These are phyloP conservation scores for Blastobasis lacticolella DNA, from an alignment of 2,888 invertebrate species.

Conservation along the genomic window DNA sequence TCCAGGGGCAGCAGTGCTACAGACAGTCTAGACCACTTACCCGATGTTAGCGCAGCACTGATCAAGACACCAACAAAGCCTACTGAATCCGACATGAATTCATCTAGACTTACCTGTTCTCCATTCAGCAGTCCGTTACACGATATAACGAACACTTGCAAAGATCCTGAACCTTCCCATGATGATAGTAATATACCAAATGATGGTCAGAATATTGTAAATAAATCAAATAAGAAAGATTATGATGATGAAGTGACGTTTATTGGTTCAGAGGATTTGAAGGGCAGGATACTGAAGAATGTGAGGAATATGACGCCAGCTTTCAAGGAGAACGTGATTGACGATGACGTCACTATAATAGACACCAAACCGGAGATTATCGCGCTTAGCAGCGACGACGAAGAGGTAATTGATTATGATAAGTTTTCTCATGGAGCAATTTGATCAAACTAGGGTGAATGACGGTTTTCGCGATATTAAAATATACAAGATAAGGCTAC, in stretches of 20 bases:
- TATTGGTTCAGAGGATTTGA: constrained; percentile 12
- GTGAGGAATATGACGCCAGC: constrained; percentile 11
- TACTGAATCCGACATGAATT: constrained; percentile 17
- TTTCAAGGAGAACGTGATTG: constrained; percentile 14
- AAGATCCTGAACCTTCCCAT: constrained; percentile 3
- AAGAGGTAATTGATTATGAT: constrained; percentile 33
- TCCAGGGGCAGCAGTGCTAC: constrained; percentile 21
- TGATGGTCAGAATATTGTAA: neutral
- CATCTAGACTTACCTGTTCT: constrained; percentile 44
- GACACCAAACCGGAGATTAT: constrained; percentile 52
- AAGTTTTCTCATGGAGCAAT: too few species aligned
- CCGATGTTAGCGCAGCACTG: constrained; percentile 15
- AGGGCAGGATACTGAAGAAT: constrained; percentile 21
- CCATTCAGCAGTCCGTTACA: constrained; percentile 48
- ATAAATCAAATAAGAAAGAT: constrained; percentile 4
- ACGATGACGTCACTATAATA: constrained; percentile 58
- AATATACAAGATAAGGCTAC: too few species aligned
- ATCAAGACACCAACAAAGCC: constrained; percentile 19
- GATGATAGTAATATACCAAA: neutral
- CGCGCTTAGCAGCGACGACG: constrained; percentile 63
- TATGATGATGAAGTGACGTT: constrained; percentile 6
- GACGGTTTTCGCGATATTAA: too few species aligned
- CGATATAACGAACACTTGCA: constrained; percentile 32
- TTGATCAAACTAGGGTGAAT: too few species aligned
- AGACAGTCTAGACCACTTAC: constrained; percentile 24